Conservation (phyloP, 2,113 vertebrate genomes). For the Rhea americana region DNA sequence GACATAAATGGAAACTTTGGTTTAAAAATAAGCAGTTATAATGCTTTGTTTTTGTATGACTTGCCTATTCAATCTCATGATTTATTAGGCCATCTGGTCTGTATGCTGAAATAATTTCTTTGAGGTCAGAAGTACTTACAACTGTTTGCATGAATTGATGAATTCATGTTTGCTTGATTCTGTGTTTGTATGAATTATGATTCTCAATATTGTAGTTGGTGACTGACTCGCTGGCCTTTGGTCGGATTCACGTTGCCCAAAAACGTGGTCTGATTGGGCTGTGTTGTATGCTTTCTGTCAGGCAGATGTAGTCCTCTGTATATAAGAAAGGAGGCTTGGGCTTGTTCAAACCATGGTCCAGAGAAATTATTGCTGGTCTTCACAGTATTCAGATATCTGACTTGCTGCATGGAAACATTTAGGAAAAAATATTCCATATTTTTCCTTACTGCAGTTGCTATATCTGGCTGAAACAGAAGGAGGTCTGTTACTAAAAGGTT, state of each 20-base stretch:
- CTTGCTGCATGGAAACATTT: not conserved
- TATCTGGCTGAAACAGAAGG: not conserved
- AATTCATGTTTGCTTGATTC: not conserved
- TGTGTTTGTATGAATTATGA: not conserved
- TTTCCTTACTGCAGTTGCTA: not conserved
- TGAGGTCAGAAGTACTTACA: not conserved
- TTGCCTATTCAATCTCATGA: not conserved
- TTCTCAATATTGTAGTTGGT: not conserved
- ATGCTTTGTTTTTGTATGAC: not conserved
- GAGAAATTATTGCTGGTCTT: not conserved
- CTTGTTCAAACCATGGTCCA: not conserved
- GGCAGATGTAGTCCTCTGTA: accelerated
- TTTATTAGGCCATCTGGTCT: not conserved
- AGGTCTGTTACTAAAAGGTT: not conserved
- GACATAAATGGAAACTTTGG: not conserved
- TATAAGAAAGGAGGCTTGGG: not conserved
- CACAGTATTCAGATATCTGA: not conserved
- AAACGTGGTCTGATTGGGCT: not conserved
- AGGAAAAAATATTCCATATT: not conserved
- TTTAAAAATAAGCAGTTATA: not conserved
- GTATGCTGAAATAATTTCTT: not conserved
- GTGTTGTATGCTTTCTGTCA: not conserved
- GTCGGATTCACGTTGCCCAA: accelerated
- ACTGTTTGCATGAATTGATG: not conserved
- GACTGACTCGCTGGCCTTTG: not conserved